Evolutionary conservation across 2,797 vertebrate genomes (phyloP).

Genomic region (Amblyraja radiata): DNA sequence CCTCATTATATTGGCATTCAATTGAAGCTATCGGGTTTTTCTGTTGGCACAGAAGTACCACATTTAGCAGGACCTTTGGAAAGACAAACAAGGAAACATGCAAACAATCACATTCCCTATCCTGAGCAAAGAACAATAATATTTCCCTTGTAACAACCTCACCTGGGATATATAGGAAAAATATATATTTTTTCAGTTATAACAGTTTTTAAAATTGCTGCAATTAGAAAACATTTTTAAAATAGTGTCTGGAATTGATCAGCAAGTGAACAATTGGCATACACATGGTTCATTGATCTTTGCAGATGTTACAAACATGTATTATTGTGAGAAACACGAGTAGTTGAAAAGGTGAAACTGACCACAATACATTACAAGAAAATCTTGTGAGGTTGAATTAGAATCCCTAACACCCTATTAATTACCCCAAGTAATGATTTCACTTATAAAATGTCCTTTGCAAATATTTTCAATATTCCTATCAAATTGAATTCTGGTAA

Average conservation of each 20-base stretch:
- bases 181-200: neutral
- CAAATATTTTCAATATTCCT: neutral
- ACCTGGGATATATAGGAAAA: neutral
- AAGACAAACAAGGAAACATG: neutral
- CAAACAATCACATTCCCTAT: neutral
- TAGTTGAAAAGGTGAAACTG: neutral
- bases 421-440: neutral
- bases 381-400: neutral
- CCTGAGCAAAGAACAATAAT: constrained; percentile 18
- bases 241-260: neutral
- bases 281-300: neutral
- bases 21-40: neutral
- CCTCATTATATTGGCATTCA: neutral
- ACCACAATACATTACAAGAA: neutral
- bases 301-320: neutral
- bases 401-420: neutral
- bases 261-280: neutral
- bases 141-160: neutral
- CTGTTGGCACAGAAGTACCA: neutral
- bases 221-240: no score
- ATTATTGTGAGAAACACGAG: neutral
- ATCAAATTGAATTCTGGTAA: neutral
- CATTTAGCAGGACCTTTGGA: neutral
- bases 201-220: no score
- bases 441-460: neutral